Evolutionary conservation across 2,113 vertebrate species (phyloP).

Genomic region (Megaleporinus macrocephalus): DNA sequence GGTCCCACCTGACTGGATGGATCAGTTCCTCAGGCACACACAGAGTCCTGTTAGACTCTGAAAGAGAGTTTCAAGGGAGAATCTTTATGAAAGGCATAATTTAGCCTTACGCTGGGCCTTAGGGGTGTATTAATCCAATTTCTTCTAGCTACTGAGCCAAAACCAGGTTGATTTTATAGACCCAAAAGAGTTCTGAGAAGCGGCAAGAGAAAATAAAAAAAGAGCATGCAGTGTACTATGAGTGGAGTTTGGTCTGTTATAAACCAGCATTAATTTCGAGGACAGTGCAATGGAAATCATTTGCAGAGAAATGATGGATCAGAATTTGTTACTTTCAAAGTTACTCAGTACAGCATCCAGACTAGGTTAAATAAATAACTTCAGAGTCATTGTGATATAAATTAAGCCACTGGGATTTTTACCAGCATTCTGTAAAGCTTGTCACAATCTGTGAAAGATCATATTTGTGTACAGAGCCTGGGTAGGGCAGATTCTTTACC

Average conservation of each 20-base stretch:
- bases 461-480: no score
- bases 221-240: background rate
- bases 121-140: slow-evolving; percentile 1
- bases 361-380: no score
- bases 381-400: no score
- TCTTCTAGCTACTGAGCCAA: slow-evolving; percentile 22
- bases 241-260: background rate
- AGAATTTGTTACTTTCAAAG: no score
- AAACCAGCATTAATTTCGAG: background rate
- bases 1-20: background rate
- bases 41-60: slow-evolving; percentile 10
- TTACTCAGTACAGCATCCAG: no score
- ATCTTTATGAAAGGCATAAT: background rate
- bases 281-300: background rate
- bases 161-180: background rate
- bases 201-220: background rate
- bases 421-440: no score
- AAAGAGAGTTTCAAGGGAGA: slow-evolving; percentile 2
- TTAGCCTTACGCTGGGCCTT: background rate
- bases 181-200: slow-evolving; percentile 3
- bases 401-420: no score
- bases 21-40: background rate
- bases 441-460: no score
- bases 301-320: no score
- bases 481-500: no score